Percentiles rank a stretch among this genome's conserved stretches.
These are phyloP conservation scores for Melopsittacus undulatus DNA, from an alignment of 2,797 vertebrate genomes.

Conservation along the genomic window DNA sequence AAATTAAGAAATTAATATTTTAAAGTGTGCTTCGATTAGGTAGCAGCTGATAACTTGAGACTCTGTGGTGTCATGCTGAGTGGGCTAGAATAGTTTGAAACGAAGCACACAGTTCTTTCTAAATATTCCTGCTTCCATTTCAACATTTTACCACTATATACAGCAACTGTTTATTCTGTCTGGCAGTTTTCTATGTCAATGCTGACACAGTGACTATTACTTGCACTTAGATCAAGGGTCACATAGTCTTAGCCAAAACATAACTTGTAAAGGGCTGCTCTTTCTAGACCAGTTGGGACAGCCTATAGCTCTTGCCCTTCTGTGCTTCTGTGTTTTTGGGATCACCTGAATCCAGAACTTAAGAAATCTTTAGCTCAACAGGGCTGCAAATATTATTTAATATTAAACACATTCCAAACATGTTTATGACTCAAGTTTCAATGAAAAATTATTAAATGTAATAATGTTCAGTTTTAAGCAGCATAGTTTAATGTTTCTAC, in stretches of 20 bases:
- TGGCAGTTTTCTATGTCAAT: neutral
- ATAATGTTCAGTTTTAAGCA: neutral
- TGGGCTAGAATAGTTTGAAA: neutral
- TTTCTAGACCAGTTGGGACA: neutral
- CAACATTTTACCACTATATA: neutral
- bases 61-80: neutral
- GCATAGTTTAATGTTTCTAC: neutral
- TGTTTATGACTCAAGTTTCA: neutral
- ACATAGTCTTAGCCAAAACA: neutral
- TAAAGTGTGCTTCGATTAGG: neutral
- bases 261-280: neutral
- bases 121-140: neutral
- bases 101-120: neutral
- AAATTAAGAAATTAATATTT: no score
- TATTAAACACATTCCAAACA: neutral
- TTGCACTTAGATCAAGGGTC: neutral
- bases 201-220: neutral
- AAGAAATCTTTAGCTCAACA: neutral
- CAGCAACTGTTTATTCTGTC: neutral
- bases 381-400: neutral
- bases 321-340: neutral
- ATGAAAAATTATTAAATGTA: neutral
- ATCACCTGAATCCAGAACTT: neutral
- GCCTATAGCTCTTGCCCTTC: neutral
- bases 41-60: neutral